Percentiles rank a stretch among this genome's conserved stretches.
Evolutionary conservation across 2,797 vertebrate species (phyloP).

Genomic region (Perodicticus potto): DNA sequence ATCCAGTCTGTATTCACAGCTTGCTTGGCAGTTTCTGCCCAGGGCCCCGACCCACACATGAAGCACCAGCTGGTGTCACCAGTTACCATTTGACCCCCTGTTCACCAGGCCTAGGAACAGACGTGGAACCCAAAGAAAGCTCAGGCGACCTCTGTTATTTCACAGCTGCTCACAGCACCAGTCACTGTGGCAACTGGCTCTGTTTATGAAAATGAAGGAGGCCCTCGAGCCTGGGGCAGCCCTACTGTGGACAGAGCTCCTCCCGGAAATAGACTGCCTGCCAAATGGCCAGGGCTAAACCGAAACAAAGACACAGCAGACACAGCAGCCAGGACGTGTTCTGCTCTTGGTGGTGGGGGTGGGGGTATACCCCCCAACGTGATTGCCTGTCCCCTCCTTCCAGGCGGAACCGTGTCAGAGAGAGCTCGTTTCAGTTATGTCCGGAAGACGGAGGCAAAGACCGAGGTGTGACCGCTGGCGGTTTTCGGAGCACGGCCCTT

Average conservation of each 20-base stretch:
- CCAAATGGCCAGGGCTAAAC: constrained; percentile 83
- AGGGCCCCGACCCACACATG: neutral
- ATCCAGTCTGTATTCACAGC: neutral
- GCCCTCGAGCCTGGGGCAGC: constrained; percentile 68
- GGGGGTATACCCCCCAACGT: neutral
- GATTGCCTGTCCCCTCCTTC: neutral
- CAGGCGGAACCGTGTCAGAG: neutral
- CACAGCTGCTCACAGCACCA: constrained; percentile 65
- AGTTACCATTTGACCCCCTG: neutral
- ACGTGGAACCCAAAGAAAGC: constrained; percentile 58
- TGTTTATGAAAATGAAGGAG: constrained; percentile 82
- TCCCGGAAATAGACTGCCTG: constrained; percentile 69
- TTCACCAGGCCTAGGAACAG: constrained; percentile 23
- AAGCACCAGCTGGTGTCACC: neutral
- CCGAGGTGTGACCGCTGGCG: neutral
- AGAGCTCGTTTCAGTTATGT: neutral
- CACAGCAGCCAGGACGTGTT: constrained; percentile 69
- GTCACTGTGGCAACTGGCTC: constrained; percentile 80
- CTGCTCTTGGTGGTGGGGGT: neutral
- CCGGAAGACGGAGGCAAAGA: neutral
- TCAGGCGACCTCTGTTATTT: constrained; percentile 74
- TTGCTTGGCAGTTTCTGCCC: neutral
- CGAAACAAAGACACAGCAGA: constrained; percentile 81
- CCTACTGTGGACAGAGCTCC: constrained; percentile 77
- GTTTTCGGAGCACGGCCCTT: neutral